Base-by-base conservation (phyloP, 2,888 invertebrate genomes). In the Philonicus albiceps region DNA sequence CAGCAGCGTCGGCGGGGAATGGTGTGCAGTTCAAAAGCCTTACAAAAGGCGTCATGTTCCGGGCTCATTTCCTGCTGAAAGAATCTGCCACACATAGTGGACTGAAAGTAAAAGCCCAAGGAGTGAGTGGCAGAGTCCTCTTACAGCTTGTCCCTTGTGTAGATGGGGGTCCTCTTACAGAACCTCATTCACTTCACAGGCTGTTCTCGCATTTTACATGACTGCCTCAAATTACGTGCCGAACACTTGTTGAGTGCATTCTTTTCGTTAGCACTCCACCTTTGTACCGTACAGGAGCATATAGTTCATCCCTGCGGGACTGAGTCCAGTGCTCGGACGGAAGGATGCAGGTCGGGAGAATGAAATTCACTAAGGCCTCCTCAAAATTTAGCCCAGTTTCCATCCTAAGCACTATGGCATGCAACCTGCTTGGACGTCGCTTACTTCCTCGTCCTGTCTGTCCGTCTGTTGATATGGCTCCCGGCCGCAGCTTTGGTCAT, bases 241-340 rank as follows among this genome's bases (percentile, higher is more conserved):
- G 49, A 81, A 81, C 81, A 81, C 81, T 81, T 81, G 81, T 81
- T 81, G 81, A 81, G 81, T 81, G 53, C 55, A 30, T 55, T 27
- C 30, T 30, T 53, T 80, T 53, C 22, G 22, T 34, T n/a, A 40
- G 37, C 19, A 19, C 43, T 40, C 43, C 6, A 34, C 13, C 43
- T 76, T 76, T 37, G 75, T 37, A 75, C 4, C 8, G 74, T 74
- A 13, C 34, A 34, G 27, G 30, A 74, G 31, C 8, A 37, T 31
- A 30, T 37, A 31, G 76, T 37, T 19, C 31, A 43, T 78, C 13
- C 37, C 37, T 43, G 40, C 2, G 27, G 49, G 43, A 49, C 49
- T 16, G 6, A 49, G 49, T n/a, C 49, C 49, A n/a, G 49, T 49
- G 1, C 6, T 74, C 16, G 53, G 49, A 43, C 49, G 31, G 31